Conservation (phyloP, 2,888 invertebrate genomes). For the Empis stercorea region DNA sequence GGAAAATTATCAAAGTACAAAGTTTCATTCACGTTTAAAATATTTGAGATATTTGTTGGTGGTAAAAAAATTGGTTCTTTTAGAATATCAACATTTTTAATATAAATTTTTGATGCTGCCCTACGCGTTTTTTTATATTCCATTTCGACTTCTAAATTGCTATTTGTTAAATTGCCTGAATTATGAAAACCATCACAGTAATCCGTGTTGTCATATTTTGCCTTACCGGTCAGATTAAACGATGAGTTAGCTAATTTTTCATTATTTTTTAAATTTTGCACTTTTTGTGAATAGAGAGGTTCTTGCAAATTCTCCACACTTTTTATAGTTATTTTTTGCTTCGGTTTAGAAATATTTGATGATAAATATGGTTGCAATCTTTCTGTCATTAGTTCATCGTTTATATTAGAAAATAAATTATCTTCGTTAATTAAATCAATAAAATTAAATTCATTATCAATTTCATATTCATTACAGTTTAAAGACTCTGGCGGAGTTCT, state of each 20-base stretch:
- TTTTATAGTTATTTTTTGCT: constrained; percentile 30
- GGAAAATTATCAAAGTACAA: constrained; percentile 2
- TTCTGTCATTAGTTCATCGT: constrained; percentile 3
- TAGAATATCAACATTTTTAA: constrained; percentile 33
- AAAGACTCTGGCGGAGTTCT: neutral
- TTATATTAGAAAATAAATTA: neutral
- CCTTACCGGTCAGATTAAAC: neutral
- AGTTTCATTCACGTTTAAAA: constrained; percentile 14
- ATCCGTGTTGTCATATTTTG: too few relatives aligned
- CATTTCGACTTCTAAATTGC: neutral
- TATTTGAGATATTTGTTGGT: constrained; percentile 14
- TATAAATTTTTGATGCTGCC: constrained; percentile 30
- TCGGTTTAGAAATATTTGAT: constrained; percentile 6
- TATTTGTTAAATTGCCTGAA: neutral
- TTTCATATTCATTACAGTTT: too few relatives aligned
- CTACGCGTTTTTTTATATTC: constrained; percentile 19
- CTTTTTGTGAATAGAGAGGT: constrained; percentile 24
- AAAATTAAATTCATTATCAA: constrained; percentile 7
- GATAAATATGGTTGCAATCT: neutral
- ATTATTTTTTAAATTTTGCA: constrained; percentile 19
- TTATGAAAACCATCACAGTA: neutral
- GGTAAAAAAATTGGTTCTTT: constrained; percentile 30
- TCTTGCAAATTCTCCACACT: constrained; percentile 33
- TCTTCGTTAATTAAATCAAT: constrained; percentile 12
- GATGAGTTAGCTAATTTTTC: neutral